These are phyloP conservation scores for Himalopsyche japonica DNA, from an alignment of 2,888 invertebrate species.

Conservation along the genomic window DNA sequence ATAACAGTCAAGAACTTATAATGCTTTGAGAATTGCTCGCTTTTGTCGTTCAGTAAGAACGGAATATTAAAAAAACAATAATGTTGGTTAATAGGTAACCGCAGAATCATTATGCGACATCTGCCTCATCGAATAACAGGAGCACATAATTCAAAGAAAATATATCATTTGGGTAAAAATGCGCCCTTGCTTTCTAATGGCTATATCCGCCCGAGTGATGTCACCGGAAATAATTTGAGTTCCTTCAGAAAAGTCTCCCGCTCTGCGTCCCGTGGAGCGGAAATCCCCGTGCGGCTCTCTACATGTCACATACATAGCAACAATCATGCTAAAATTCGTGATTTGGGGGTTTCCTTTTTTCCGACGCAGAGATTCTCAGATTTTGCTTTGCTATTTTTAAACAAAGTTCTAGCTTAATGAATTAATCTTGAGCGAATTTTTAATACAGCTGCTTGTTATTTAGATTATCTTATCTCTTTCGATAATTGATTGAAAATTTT, in stretches of 20 bases:
- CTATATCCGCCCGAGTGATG: constrained; percentile 4
- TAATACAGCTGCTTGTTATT: too few relatives aligned
- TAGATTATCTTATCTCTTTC: too few relatives aligned
- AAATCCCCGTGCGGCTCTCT: neutral
- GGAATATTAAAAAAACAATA: too few relatives aligned
- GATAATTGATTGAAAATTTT: too few relatives aligned
- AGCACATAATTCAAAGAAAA: neutral
- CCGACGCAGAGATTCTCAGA: neutral
- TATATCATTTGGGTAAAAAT: neutral
- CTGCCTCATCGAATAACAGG: neutral
- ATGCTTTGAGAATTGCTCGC: too few relatives aligned
- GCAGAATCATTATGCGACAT: neutral
- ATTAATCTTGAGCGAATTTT: too few relatives aligned
- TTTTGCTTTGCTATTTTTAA: neutral
- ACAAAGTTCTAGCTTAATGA: too few relatives aligned
- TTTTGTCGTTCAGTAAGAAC: too few relatives aligned
- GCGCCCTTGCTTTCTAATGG: constrained; percentile 3
- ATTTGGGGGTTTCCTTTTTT: neutral
- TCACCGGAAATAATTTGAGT: constrained; percentile 12
- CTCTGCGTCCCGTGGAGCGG: neutral
- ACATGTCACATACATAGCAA: neutral
- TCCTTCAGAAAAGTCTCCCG: neutral
- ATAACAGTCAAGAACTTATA: too few relatives aligned
- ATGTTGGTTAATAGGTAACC: neutral
- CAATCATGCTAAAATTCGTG: neutral